A percentile compares a stretch with the other conserved stretches of the same genome.
These are phyloP conservation scores for Andrena trimmerana DNA, from an alignment of 2,888 invertebrate species.

Conservation along the genomic window DNA sequence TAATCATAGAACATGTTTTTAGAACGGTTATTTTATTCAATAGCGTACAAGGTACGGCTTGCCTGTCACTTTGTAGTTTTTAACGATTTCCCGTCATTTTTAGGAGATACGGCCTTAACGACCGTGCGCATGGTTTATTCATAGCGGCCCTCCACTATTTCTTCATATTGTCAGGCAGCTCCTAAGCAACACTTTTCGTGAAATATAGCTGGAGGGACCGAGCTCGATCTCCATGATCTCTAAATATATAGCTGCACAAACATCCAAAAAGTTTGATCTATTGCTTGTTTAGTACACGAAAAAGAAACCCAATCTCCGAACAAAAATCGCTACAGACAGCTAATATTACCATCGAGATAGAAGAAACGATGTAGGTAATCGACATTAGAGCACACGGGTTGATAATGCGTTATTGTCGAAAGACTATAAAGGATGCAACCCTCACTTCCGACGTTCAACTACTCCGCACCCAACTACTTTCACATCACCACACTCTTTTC, in stretches of 20 bases:
- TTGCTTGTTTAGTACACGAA: not conserved
- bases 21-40: conserved; percentile 1
- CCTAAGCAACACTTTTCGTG: conserved; percentile 18
- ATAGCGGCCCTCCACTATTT: not conserved
- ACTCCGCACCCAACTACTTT: no score
- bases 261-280: not conserved
- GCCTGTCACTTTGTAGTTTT: not conserved
- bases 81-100: not conserved
- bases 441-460: no score
- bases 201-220: not conserved
- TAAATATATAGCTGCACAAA: not conserved
- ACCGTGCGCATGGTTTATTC: conserved; percentile 24
- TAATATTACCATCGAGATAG: no score
- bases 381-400: no score
- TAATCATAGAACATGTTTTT: no score
- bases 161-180: conserved; percentile 1
- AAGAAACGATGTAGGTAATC: no score
- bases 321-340: no score
- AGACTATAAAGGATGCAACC: no score
- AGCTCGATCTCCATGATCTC: not conserved
- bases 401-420: no score
- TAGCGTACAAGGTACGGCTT: not conserved
- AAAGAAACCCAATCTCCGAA: not conserved
- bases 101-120: not conserved
- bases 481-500: no score